Percentiles rank a stretch among this genome's conserved stretches.
phyloP scores from a whole-genome alignment of 1,140 invertebrate species.

The Armadillidium nasatum region DNA sequence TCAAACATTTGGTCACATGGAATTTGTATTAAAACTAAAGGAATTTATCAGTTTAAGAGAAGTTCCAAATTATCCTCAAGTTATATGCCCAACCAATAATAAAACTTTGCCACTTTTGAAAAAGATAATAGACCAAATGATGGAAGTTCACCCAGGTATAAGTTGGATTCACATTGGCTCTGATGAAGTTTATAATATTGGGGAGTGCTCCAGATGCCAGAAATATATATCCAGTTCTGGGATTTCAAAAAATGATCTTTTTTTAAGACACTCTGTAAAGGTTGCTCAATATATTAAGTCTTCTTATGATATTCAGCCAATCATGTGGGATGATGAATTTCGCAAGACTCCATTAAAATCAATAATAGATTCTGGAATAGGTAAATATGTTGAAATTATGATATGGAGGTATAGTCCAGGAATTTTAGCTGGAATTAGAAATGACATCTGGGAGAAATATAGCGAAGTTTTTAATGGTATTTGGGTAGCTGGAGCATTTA shows the following conservation, averaged over 20 bases:
- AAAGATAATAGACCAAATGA: conserved; percentile 74
- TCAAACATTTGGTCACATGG: conserved; percentile 92
- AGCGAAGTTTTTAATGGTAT: conserved; percentile 72
- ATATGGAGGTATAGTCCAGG: conserved; percentile 70
- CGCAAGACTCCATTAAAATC: conserved; percentile 57
- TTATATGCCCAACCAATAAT: conserved; percentile 72
- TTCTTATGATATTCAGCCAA: conserved; percentile 53
- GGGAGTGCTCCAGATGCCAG: conserved; percentile 68
- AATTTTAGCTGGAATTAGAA: conserved; percentile 57
- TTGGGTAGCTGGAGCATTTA: conserved; percentile 88
- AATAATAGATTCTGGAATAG: conserved; percentile 60
- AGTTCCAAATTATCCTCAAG: conserved; percentile 68
- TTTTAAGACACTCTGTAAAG: conserved; percentile 47
- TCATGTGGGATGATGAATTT: conserved; percentile 96
- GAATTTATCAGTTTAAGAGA: conserved; percentile 74
- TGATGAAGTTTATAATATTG: conserved; percentile 67
- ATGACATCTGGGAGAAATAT: conserved; percentile 71
- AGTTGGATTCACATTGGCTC: conserved; percentile 59
- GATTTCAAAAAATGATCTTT: conserved; percentile 44
- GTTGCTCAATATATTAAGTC: conserved; percentile 51
- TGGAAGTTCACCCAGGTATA: conserved; percentile 54
- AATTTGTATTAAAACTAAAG: conserved; percentile 78
- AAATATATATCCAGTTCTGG: conserved; percentile 53
- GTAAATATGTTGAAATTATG: conserved; percentile 73
- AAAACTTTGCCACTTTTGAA: conserved; percentile 66